Base-by-base conservation (phyloP, 1,140 invertebrate species). In the Steinernema khuongi region DNA sequence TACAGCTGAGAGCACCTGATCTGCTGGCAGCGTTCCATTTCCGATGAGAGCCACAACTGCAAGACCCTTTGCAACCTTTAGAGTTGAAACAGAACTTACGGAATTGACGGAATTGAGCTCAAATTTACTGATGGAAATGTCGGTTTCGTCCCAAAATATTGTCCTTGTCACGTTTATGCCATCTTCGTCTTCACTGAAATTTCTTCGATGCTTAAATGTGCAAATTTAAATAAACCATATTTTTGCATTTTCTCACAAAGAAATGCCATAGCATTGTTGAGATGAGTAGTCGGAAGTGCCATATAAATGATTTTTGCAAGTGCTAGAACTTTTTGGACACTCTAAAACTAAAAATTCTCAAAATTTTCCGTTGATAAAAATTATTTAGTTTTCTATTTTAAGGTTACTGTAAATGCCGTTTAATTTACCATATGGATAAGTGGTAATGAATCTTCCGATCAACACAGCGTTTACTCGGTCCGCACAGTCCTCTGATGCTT, bases 181-280 rank as follows among this genome's bases (percentile, higher is more conserved):
- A 22, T 60, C 50, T 60, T 60, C 50, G 19, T 60, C 50, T 60
- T 60, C 50, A 60, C 50, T 60, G 26, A 60, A 60, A 14, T 22
- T n/a, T 60, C 22, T 14, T 60, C n/a, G n/a, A n/a, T n/a, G n/a
- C n/a, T n/a, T n/a, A n/a, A n/a, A n/a, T n/a, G n/a, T n/a, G n/a
- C n/a, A n/a, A n/a, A n/a, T n/a, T n/a, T n/a, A n/a, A n/a, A n/a
- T n/a, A n/a, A n/a, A n/a, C n/a, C n/a, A n/a, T n/a, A n/a, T n/a
- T n/a, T n/a, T n/a, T n/a, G n/a, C n/a, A n/a, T n/a, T n/a, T n/a
- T n/a, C n/a, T n/a, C n/a, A n/a, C n/a, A n/a, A n/a, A n/a, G n/a
- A n/a, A n/a, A n/a, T n/a, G n/a, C n/a, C n/a, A n/a, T n/a, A n/a
- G n/a, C n/a, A n/a, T n/a, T n/a, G n/a, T n/a, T n/a, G n/a, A n/a